phyloP scores from a whole-genome alignment of 1,140 invertebrate genomes.

The Oncopeltus fasciatus region DNA sequence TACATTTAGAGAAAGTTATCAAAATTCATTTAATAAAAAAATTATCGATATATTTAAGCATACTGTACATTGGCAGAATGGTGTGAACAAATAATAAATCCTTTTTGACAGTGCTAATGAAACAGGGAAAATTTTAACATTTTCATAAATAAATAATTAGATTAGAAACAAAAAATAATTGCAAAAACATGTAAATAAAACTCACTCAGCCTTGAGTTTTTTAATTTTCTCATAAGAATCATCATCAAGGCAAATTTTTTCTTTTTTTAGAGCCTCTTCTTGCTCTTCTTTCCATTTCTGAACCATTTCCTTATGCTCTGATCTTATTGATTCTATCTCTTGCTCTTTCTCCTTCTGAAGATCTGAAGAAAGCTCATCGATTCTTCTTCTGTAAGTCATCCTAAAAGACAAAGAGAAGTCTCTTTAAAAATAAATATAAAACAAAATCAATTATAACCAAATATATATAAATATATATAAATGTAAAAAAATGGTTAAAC shows the following conservation, averaged over 20 bases:
- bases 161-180: neutral
- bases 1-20: too few species aligned
- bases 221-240: conserved; percentile 9
- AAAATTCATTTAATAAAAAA: too few species aligned
- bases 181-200: neutral
- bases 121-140: too few species aligned
- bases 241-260: conserved; percentile 7
- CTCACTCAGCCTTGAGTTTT: conserved; percentile 8
- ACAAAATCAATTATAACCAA: too few species aligned
- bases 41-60: too few species aligned
- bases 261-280: conserved; percentile 13
- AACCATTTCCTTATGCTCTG: conserved; percentile 6
- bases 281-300: conserved; percentile 16
- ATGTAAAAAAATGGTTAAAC: too few species aligned
- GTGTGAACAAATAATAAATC: too few species aligned
- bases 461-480: too few species aligned
- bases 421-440: too few species aligned
- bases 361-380: conserved; percentile 1
- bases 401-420: conserved; percentile 8
- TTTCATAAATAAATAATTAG: neutral
- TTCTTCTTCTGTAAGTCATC: neutral
- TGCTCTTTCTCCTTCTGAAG: conserved; percentile 14
- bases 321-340: conserved; percentile 10
- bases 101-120: too few species aligned
- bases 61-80: too few species aligned